Percentiles rank a stretch among this genome's conserved stretches.
These are phyloP conservation scores for Peromyscus californicus DNA, from an alignment of 2,113 vertebrate genomes.

Conservation along the genomic window DNA sequence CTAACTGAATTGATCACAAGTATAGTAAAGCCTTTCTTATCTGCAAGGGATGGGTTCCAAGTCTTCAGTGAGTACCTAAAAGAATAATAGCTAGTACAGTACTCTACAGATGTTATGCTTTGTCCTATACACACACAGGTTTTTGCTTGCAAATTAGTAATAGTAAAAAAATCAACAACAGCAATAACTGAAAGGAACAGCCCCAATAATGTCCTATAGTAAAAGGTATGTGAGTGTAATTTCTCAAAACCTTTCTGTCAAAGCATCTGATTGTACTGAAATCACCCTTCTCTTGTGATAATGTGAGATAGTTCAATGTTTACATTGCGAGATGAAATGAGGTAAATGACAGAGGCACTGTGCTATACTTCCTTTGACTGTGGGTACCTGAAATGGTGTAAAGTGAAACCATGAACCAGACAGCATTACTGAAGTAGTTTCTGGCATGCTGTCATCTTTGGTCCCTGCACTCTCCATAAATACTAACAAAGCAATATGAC, in stretches of 20 bases:
- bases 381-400: not conserved
- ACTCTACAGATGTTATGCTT: not conserved
- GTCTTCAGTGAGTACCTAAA: not conserved
- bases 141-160: not conserved
- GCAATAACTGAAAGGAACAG: not conserved
- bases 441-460: not conserved
- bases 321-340: not conserved
- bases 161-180: not conserved
- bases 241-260: not conserved
- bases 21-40: not conserved
- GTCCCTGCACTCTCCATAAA: not conserved
- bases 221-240: not conserved
- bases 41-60: not conserved
- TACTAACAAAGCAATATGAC: conserved; percentile 4
- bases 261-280: not conserved
- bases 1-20: conserved; percentile 2
- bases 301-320: not conserved
- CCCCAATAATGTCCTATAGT: not conserved
- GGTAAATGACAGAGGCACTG: not conserved
- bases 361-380: not conserved
- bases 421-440: not conserved
- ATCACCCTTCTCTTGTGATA: not conserved
- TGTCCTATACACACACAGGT: not conserved
- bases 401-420: not conserved
- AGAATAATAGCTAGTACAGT: not conserved